Evolutionary conservation across 2,113 vertebrate genomes (phyloP).

Genomic region (Amazona vittata): DNA sequence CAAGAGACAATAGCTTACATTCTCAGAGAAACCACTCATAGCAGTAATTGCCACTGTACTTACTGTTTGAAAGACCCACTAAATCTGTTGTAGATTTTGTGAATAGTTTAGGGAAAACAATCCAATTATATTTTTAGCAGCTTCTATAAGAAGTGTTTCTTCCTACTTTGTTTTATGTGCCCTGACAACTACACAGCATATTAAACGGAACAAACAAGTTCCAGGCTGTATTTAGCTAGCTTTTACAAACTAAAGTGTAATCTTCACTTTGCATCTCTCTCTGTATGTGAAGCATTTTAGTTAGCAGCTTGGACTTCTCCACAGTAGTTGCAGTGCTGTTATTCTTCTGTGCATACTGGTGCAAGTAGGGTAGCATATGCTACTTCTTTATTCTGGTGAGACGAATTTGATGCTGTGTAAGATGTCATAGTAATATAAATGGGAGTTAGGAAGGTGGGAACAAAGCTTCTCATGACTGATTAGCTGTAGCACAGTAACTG

Average conservation of each 20-base stretch:
- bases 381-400: neutral
- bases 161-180: neutral
- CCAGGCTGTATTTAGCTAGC: neutral
- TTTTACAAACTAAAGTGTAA: neutral
- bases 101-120: slow-evolving; percentile 31
- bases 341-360: neutral
- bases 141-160: neutral
- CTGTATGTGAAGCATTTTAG: neutral
- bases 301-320: neutral
- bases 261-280: neutral
- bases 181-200: neutral
- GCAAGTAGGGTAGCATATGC: neutral
- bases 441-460: neutral
- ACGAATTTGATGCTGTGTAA: neutral
- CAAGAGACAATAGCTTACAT: neutral
- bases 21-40: slow-evolving; percentile 21
- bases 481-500: neutral
- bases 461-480: neutral
- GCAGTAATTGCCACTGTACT: slow-evolving; percentile 39
- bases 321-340: neutral
- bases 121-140: slow-evolving; percentile 36
- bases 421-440: neutral
- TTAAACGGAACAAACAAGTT: neutral
- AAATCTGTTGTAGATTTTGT: slow-evolving; percentile 45
- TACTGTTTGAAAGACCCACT: slow-evolving; percentile 24